Evolutionary conservation across 2,113 vertebrate species (phyloP), one percentile per base, ranked within the genome.

Genomic region (Mustelus asterias): DNA sequence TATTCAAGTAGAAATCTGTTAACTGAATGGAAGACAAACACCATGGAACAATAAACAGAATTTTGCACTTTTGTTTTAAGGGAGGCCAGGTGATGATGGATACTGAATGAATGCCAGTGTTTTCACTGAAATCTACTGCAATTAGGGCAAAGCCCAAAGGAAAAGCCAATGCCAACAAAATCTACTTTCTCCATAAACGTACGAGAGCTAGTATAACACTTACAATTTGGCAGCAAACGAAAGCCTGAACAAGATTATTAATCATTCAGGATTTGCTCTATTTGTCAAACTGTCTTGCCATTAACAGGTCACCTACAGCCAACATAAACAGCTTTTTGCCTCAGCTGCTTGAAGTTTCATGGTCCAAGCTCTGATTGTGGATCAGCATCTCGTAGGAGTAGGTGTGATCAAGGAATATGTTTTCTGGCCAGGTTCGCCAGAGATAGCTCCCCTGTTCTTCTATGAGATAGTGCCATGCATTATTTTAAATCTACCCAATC

Each of bases 191-290:
- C 69, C 26, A 29, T 44, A 72, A 95, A 72, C 13, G 92, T 26
- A 70, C 7, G 33, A 22, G 44, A 72, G 67, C 44, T 72, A 18
- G 13, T 72, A 18, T 37, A 70, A 48, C 48, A 10, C 41, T 72
- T 44, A 54, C 18, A 48, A 44, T 48, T 69, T 95, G 69, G 44
- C 94, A 95, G 94, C 67, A 76, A 24, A 76, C 69, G 26, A 76
- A 95, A 72, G 29, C 67, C 44, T 33, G 26, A 95, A 44, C 94
- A 95, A 95, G 37, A 76, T 95, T 95, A 76, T 95, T 95, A 95
- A 95, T 95, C 94, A 95, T 54, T 95, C 41, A 54, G 33, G 94
- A 90, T n/a, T 60, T 44, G 67, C 70, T 94, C 16, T 44, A 95
- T 95, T 95, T 95, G 54, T 72, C 94, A 95, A 54, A 95, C 41